Percentiles rank a stretch among this genome's conserved stretches.
Conservation (phyloP, 1,140 invertebrate species). For the Pinna nobilis region DNA sequence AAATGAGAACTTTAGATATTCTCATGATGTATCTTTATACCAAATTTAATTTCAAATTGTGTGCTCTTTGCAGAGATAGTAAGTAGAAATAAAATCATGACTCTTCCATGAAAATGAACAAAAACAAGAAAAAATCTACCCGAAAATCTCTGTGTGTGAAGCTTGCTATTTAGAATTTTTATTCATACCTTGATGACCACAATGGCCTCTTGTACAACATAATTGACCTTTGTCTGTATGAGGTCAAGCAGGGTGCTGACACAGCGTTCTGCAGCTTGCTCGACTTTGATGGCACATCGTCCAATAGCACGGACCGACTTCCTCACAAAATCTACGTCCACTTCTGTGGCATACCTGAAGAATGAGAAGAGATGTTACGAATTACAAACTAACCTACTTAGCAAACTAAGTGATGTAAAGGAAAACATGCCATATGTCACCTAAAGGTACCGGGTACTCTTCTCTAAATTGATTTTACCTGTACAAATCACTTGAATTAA, state of each 20-base stretch:
- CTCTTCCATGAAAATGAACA: too few relatives aligned
- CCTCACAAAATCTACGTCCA: conserved; percentile 99
- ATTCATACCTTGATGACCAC: conserved; percentile 93
- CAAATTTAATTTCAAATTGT: too few relatives aligned
- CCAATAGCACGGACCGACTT: conserved; percentile 97
- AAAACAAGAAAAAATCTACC: too few relatives aligned
- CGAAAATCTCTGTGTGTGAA: background rate
- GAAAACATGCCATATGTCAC: too few relatives aligned
- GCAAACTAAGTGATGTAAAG: too few relatives aligned
- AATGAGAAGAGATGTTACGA: background rate
- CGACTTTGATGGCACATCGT: conserved; percentile 99
- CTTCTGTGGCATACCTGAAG: conserved; percentile 93
- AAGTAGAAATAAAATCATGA: background rate
- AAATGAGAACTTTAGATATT: too few relatives aligned
- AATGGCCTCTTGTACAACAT: conserved; percentile 99
- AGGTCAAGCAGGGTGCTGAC: conserved; percentile 99
- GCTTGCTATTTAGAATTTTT: background rate
- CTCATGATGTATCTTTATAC: too few relatives aligned
- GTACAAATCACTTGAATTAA: too few relatives aligned
- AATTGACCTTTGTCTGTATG: conserved; percentile 99
- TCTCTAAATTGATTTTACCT: too few relatives aligned
- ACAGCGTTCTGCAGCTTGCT: conserved; percentile 98
- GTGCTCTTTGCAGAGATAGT: too few relatives aligned
- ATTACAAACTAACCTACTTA: too few relatives aligned
- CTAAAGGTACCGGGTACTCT: too few relatives aligned